A percentile compares a stretch with the other conserved stretches of the same genome.
phyloP scores from a whole-genome alignment of 2,797 vertebrate genomes.

The Characodon lateralis region DNA sequence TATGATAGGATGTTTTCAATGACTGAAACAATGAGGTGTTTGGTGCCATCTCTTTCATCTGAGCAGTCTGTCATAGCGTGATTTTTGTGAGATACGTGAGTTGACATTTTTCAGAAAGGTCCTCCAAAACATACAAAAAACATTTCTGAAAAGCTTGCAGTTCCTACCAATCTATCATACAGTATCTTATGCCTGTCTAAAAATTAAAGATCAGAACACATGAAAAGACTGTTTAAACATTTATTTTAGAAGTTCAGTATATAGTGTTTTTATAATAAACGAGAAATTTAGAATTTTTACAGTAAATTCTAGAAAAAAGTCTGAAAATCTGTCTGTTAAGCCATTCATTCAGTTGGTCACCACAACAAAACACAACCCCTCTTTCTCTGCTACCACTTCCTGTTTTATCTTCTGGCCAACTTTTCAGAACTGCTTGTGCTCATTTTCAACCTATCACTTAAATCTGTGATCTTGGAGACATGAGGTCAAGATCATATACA shows the following conservation, averaged over 20 bases:
- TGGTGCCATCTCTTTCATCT: not conserved
- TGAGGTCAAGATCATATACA: not conserved
- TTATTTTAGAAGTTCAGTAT: not conserved
- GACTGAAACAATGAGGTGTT: not conserved
- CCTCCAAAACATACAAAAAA: not conserved
- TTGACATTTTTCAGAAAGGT: not conserved
- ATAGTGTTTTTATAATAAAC: not conserved
- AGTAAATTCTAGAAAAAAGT: not conserved
- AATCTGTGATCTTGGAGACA: not conserved
- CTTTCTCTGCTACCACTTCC: not conserved
- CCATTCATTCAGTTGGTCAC: not conserved
- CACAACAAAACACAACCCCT: not conserved
- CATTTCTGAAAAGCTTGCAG: not conserved
- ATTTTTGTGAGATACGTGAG: not conserved
- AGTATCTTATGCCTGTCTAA: not conserved
- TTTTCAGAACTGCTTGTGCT: not conserved
- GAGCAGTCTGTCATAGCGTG: not conserved
- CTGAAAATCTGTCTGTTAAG: not conserved
- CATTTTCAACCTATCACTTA: not conserved
- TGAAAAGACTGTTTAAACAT: not conserved
- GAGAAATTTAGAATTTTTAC: not conserved
- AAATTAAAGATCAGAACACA: not conserved
- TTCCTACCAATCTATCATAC: not conserved
- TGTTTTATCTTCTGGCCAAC: not conserved
- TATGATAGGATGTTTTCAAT: not conserved